phyloP scores from a whole-genome alignment of 2,888 invertebrate genomes.

The Apodemia mormo region DNA sequence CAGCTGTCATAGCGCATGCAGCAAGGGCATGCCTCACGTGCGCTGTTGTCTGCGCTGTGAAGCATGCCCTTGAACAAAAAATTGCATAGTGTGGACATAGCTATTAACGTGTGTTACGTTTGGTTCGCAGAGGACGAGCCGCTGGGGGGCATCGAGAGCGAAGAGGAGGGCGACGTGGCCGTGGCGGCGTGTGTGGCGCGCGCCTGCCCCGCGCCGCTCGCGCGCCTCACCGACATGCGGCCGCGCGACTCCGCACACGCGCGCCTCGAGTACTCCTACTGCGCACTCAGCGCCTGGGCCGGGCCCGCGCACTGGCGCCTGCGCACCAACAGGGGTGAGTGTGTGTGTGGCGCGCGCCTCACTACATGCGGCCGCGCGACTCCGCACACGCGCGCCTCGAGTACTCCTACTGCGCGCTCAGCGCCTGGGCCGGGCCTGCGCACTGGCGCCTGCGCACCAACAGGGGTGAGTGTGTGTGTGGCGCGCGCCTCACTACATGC shows the following conservation, averaged over 20 bases:
- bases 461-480: slow-evolving; percentile 44
- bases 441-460: slow-evolving; percentile 89
- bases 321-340: slow-evolving; percentile 69
- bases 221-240: slow-evolving; percentile 79
- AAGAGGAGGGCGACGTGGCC: slow-evolving; percentile 70
- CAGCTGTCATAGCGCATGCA: no score
- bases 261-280: slow-evolving; percentile 87
- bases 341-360: not conserved
- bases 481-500: slow-evolving; percentile 55
- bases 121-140: slow-evolving; percentile 62
- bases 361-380: slow-evolving; percentile 77
- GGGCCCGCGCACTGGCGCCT: slow-evolving; percentile 93
- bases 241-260: slow-evolving; percentile 72
- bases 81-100: no score
- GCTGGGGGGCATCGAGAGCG: slow-evolving; percentile 68
- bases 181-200: slow-evolving; percentile 50
- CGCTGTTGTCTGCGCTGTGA: no score
- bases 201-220: slow-evolving; percentile 42
- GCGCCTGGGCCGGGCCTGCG: slow-evolving; percentile 90
- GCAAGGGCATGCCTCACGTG: no score
- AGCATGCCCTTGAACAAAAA: no score
- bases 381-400: slow-evolving; percentile 79
- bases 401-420: slow-evolving; percentile 85
- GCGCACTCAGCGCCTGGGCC: slow-evolving; percentile 85
- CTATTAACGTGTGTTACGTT: no score